Conservation (phyloP, 2,888 invertebrate species). For the Dioctria rufipes region DNA sequence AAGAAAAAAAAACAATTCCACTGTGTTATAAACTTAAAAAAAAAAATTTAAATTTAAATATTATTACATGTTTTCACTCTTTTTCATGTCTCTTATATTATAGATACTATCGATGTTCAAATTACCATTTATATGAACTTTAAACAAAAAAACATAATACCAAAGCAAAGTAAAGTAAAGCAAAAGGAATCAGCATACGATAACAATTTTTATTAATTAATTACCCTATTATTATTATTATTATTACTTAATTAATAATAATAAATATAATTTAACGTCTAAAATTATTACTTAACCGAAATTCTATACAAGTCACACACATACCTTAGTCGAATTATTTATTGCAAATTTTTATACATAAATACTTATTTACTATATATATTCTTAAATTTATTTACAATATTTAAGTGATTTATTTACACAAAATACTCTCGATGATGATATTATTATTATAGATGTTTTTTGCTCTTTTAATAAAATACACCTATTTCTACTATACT, state of each 20-base stretch:
- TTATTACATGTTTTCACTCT: constrained; percentile 53
- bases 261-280: constrained; percentile 27
- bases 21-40: constrained; percentile 49
- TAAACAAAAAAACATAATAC: constrained; percentile 4
- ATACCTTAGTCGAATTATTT: constrained; percentile 43
- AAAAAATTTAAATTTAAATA: constrained; percentile 25
- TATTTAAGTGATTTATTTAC: constrained; percentile 37
- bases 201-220: constrained; percentile 17
- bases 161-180: constrained; percentile 3
- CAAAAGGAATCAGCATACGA: constrained; percentile 23
- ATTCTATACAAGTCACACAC: constrained; percentile 7
- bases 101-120: constrained; percentile 54
- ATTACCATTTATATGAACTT: constrained; percentile 51
- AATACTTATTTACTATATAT: background rate
- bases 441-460: constrained; percentile 26
- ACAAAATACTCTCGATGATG: constrained; percentile 1
- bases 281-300: constrained; percentile 30
- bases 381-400: background rate
- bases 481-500: no score
- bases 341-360: constrained; percentile 4
- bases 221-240: no score
- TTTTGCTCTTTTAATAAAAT: constrained; percentile 29
- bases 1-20: constrained; percentile 35
- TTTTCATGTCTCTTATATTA: constrained; percentile 52
- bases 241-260: no score